A percentile compares a stretch with the other conserved stretches of the same genome.
phyloP scores from a whole-genome alignment of 2,797 vertebrate genomes.

The Ptychobarbus kaznakovi region DNA sequence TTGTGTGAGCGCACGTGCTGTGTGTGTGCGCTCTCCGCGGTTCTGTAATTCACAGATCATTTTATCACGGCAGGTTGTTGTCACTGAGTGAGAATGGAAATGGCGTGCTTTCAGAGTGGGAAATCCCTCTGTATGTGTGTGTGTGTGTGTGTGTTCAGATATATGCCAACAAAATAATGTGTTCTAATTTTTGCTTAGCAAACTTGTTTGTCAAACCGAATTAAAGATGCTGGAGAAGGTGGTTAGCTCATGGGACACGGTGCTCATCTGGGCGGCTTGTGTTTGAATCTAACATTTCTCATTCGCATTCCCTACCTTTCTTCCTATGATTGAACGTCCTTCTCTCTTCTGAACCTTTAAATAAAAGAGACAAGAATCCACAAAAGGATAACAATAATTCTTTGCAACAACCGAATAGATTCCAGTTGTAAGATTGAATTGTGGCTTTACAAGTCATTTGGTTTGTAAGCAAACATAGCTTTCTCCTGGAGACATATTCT shows the following conservation, averaged over 20 bases:
- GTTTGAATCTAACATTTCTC: not conserved
- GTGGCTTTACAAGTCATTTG: not conserved
- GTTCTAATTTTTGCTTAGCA: not conserved
- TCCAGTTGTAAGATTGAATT: not conserved
- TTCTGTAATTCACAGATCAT: constrained; percentile 51
- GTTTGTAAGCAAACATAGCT: not conserved
- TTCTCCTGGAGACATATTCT: not conserved
- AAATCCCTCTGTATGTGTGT: constrained; percentile 31
- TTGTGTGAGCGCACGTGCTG: constrained; percentile 4
- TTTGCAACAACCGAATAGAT: not conserved
- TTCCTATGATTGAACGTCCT: not conserved
- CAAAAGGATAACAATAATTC: not conserved
- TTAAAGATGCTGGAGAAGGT: constrained; percentile 27
- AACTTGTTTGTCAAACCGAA: constrained; percentile 1
- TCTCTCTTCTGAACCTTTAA: not conserved
- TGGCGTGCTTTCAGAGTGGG: constrained; percentile 39
- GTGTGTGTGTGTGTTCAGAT: constrained; percentile 13
- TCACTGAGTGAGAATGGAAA: constrained; percentile 40
- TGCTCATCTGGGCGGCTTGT: not conserved
- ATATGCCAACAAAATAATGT: constrained; percentile 20
- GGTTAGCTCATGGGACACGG: not conserved
- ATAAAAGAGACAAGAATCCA: not conserved
- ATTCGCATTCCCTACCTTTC: not conserved
- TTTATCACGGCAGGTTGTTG: constrained; percentile 49
- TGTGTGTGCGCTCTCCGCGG: constrained; percentile 27